Evolutionary conservation across 2,797 vertebrate genomes (phyloP), one percentile per base, ranked within the genome.

Genomic region (Erpetoichthys calabaricus): DNA sequence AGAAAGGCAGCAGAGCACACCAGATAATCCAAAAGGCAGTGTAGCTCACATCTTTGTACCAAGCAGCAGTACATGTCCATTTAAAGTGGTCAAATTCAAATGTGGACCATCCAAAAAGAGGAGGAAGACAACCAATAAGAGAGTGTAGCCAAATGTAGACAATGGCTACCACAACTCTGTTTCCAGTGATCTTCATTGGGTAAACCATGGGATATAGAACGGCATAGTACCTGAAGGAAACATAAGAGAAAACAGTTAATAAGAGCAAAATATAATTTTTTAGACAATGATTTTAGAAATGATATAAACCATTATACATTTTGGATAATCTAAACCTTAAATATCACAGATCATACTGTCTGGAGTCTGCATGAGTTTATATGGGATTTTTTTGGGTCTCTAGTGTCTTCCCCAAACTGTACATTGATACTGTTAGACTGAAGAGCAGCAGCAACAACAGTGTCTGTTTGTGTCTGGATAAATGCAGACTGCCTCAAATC

Each of bases 131-230:
- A 72, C 92, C 95, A 1, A 91, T 69, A 53, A 98, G 83, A 6
- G 96, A 92, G 77, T 99, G 96, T 0, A 98, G 73, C 96, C 96
- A 99, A 65, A 99, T 81, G 0, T 98, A 98, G 59, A 81, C 80
- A 0, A 99, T 91, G 45, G 84, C 93, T 9, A 97, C 75, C 3
- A 89, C 87, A 0, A 92, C 92, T 42, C 95, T 83, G 79, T 95
- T 97, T 59, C 94, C 94, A 0, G 94, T 97, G 69, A 99, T 95
- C 88, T 97, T 99, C 94, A 92, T 95, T 0, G 94, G 95, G 73
- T 99, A 99, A 67, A 97, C 85, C 96, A 99, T 99, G 0, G 96
- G 96, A 74, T 98, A 99, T 44, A 99, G 81, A 42, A 99, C 96
- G 0, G 96, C 96, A 0, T 99, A 98, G 77, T 99, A 99, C 75